Conservation (phyloP, 2,888 invertebrate genomes). For the Azorinus chamasolen region DNA sequence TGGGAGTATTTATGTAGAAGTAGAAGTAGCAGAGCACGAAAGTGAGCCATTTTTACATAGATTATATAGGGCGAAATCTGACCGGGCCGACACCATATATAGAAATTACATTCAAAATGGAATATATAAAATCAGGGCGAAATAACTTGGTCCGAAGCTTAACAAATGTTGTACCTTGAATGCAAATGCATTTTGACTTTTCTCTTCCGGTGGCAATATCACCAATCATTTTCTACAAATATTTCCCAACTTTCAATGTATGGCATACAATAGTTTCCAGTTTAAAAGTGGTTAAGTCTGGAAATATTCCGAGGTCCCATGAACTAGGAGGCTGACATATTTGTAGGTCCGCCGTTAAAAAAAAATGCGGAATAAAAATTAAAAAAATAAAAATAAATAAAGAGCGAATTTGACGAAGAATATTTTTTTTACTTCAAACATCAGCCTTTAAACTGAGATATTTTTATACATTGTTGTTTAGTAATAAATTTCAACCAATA, state of each 20-base stretch:
- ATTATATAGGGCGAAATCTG: too few relatives aligned
- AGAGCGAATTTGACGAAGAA: background rate
- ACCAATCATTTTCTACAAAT: constrained; percentile 58
- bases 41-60: too few relatives aligned
- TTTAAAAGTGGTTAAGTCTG: too few relatives aligned
- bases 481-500: background rate
- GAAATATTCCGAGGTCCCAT: background rate
- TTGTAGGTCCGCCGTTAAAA: background rate
- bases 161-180: constrained; percentile 34
- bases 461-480: background rate
- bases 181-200: constrained; percentile 45
- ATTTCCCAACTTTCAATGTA: too few relatives aligned
- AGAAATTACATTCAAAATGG: too few relatives aligned
- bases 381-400: background rate
- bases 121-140: too few relatives aligned
- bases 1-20: too few relatives aligned
- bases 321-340: background rate
- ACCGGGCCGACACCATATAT: too few relatives aligned
- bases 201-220: constrained; percentile 48
- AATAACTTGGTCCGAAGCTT: background rate
- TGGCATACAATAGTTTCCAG: too few relatives aligned
- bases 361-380: background rate
- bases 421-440: too few relatives aligned
- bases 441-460: too few relatives aligned
- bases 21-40: too few relatives aligned